Evolutionary conservation across 2,888 invertebrate genomes (phyloP).

Genomic region (Hirtodrosophila duncani): DNA sequence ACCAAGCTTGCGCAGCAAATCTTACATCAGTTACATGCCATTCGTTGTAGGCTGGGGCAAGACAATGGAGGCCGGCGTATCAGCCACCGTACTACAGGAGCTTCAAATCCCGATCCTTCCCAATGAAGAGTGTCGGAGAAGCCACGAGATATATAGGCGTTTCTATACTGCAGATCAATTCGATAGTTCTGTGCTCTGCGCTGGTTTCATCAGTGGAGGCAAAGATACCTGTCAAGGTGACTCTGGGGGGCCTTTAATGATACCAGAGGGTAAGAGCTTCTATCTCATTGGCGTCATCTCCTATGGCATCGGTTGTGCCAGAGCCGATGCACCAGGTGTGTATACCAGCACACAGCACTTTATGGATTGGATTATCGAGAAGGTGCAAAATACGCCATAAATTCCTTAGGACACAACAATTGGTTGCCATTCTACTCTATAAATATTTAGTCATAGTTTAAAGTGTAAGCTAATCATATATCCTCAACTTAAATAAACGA

Average conservation of each 20-base stretch:
- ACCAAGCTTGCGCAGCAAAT: constrained; percentile 79
- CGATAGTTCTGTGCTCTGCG: constrained; percentile 73
- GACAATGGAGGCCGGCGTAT: constrained; percentile 80
- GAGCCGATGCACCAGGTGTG: constrained; percentile 82
- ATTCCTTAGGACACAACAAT: too few relatives aligned
- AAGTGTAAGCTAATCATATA: constrained; percentile 4
- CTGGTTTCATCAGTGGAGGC: constrained; percentile 74
- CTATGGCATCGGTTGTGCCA: constrained; percentile 83
- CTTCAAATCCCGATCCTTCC: constrained; percentile 85
- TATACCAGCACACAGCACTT: constrained; percentile 82
- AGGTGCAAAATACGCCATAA: constrained; percentile 63
- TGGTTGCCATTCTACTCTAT: constrained; percentile 11
- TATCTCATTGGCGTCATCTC: constrained; percentile 84
- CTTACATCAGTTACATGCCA: constrained; percentile 81
- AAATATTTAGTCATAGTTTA: constrained; percentile 2
- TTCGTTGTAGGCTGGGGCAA: constrained; percentile 84
- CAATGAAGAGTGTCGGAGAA: constrained; percentile 81
- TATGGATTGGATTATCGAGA: constrained; percentile 82
- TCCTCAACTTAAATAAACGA: neutral
- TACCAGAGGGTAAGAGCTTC: constrained; percentile 64
- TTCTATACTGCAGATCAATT: constrained; percentile 72
- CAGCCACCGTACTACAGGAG: constrained; percentile 83
- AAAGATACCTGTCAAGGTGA: constrained; percentile 78
- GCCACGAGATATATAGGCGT: constrained; percentile 63
- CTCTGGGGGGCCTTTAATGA: constrained; percentile 78